These are phyloP conservation scores for Spisula subtruncata DNA, from an alignment of 2,888 invertebrate genomes.

Conservation along the genomic window DNA sequence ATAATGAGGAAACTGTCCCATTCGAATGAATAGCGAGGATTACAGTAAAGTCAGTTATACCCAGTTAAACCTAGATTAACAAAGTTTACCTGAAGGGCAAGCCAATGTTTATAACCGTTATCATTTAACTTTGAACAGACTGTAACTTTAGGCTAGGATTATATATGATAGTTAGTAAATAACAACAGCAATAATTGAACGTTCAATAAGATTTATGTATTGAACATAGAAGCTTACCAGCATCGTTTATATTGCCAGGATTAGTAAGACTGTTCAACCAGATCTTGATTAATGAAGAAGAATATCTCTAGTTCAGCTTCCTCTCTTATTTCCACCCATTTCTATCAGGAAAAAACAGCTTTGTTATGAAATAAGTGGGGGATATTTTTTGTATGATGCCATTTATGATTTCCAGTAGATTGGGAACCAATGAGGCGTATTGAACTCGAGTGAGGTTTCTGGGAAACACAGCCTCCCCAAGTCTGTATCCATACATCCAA, in stretches of 20 bases:
- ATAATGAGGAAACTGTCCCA: no score
- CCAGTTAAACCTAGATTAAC: no score
- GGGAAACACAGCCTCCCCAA: neutral
- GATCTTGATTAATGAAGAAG: neutral
- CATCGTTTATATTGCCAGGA: neutral
- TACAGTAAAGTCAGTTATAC: no score
- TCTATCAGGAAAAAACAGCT: constrained; percentile 12
- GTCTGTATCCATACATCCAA: neutral
- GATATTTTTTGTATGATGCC: constrained; percentile 31
- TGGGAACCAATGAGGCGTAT: constrained; percentile 52
- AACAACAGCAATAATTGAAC: neutral
- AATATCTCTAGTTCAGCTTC: neutral
- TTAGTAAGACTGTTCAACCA: neutral
- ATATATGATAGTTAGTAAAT: neutral
- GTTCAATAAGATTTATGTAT: neutral
- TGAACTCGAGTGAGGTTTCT: neutral
- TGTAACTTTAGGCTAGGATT: neutral
- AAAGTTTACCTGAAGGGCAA: no score
- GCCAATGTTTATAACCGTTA: no score
- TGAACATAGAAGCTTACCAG: neutral
- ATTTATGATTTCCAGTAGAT: constrained; percentile 57
- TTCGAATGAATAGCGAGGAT: no score
- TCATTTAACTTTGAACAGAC: no score
- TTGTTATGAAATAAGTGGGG: constrained; percentile 29
- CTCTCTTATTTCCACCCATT: neutral